Evolutionary conservation across 2,888 invertebrate genomes (phyloP).

Genomic region (Scaptomyza cyrtandrae): DNA sequence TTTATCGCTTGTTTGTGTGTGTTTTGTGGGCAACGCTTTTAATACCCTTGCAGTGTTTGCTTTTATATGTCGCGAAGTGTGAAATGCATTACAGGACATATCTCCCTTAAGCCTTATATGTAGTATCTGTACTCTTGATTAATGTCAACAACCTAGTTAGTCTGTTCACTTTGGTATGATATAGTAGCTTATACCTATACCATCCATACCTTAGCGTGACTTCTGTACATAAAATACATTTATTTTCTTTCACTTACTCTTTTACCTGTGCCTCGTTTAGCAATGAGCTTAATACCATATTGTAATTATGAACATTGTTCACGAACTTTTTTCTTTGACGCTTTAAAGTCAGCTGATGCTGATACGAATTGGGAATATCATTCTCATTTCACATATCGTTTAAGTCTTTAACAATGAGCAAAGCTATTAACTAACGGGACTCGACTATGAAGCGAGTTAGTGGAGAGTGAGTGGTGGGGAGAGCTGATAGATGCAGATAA

Average conservation of each 20-base stretch:
- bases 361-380: constrained; percentile 28
- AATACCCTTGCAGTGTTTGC: background rate
- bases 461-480: background rate
- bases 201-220: background rate
- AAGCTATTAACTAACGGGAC: constrained; percentile 12
- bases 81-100: background rate
- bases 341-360: constrained; percentile 17
- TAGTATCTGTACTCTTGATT: background rate
- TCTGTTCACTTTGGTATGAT: background rate
- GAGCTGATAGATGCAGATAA: constrained; percentile 49
- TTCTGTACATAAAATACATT: background rate
- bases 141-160: background rate
- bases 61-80: background rate
- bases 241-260: background rate
- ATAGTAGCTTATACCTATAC: too few species aligned
- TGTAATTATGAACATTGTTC: background rate
- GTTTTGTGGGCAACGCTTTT: background rate
- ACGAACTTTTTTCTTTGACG: background rate
- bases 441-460: background rate
- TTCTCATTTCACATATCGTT: constrained; percentile 35
- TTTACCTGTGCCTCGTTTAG: constrained; percentile 4
- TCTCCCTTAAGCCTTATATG: background rate
- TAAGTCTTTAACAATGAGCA: constrained; percentile 18
- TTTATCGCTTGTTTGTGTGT: background rate
- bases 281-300: constrained; percentile 19